Conservation (phyloP, 2,888 invertebrate species). For the Cerastis rubricosa region DNA sequence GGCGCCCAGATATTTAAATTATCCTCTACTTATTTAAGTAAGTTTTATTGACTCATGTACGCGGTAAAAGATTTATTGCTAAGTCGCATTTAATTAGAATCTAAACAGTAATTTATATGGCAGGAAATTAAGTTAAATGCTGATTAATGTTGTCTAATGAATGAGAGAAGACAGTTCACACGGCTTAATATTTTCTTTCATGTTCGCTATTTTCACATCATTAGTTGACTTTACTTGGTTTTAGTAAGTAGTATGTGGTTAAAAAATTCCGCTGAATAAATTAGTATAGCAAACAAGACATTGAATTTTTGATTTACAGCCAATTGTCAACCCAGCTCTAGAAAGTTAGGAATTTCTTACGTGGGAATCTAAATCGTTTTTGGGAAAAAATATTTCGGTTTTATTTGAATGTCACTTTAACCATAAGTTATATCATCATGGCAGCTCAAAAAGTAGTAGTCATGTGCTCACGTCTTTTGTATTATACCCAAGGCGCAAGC, state of each 20-base stretch:
- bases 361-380: neutral
- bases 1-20: conserved; percentile 21
- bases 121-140: conserved; percentile 25
- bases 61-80: conserved; percentile 16
- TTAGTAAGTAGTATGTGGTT: neutral
- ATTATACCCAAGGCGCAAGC: no score
- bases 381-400: neutral
- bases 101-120: conserved; percentile 22
- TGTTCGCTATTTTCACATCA: conserved; percentile 3
- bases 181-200: neutral
- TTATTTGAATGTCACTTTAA: neutral
- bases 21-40: conserved; percentile 16
- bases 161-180: conserved; percentile 23
- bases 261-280: neutral
- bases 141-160: conserved; percentile 13
- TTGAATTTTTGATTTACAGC: neutral
- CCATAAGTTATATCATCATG: neutral
- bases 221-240: neutral
- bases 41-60: neutral
- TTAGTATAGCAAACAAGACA: neutral
- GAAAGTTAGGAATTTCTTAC: neutral
- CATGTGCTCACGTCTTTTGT: no score
- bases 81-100: conserved; percentile 22
- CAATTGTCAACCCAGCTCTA: neutral
- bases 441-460: neutral